phyloP scores from a whole-genome alignment of 2,113 vertebrate species.

The Epinephelus lanceolatus region DNA sequence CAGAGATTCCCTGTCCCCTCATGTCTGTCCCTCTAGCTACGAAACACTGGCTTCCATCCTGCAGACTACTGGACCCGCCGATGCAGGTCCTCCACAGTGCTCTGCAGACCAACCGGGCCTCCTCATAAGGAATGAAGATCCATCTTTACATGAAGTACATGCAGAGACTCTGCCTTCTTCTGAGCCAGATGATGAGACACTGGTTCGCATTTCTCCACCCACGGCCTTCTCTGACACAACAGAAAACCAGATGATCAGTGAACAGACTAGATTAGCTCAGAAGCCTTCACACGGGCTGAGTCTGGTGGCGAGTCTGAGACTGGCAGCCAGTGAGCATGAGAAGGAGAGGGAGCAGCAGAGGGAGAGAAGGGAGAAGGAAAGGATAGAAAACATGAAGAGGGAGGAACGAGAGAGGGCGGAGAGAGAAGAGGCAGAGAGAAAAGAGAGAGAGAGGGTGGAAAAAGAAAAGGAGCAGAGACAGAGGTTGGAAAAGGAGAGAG shows the following conservation, averaged over 20 bases:
- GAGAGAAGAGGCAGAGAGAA: neutral
- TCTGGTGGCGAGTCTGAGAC: slow-evolving; percentile 72
- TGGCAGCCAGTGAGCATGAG: slow-evolving; percentile 73
- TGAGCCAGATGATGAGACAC: slow-evolving; percentile 29
- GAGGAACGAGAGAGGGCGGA: neutral
- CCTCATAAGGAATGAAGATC: slow-evolving; percentile 22
- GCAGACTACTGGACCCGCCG: slow-evolving; percentile 52
- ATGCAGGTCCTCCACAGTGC: slow-evolving; percentile 19
- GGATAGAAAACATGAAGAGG: neutral
- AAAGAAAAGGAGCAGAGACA: neutral
- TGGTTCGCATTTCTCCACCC: slow-evolving; percentile 49
- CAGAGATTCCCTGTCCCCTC: slow-evolving; percentile 62
- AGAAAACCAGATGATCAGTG: slow-evolving; percentile 3
- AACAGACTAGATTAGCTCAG: neutral
- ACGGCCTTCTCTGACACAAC: slow-evolving; percentile 48
- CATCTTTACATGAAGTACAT: slow-evolving; percentile 16
- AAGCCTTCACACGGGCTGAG: slow-evolving; percentile 15
- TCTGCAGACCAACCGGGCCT: slow-evolving; percentile 19
- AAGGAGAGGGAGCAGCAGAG: slow-evolving; percentile 57
- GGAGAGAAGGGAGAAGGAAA: slow-evolving; percentile 24
- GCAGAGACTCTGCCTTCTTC: slow-evolving; percentile 11
- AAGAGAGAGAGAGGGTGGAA: neutral
- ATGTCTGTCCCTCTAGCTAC: slow-evolving; percentile 68
- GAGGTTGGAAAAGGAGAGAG: neutral
- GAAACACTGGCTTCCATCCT: slow-evolving; percentile 70